Conservation (phyloP, 2,113 vertebrate genomes). For the Bos indicus region DNA sequence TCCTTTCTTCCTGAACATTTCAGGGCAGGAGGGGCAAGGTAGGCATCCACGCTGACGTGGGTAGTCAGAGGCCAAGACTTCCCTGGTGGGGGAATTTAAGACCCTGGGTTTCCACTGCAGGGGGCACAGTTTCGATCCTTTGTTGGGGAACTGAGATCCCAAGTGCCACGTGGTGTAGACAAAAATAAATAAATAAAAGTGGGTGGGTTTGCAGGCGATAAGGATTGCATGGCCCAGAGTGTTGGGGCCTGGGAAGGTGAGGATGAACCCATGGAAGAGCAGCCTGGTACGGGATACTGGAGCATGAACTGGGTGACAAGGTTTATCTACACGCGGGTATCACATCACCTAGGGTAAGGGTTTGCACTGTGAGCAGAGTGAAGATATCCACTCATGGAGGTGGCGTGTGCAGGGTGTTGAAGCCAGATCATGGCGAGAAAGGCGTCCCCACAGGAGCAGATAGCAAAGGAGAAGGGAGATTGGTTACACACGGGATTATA, state of each 20-base stretch:
- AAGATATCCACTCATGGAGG: not conserved
- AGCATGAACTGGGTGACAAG: rapidly evolving
- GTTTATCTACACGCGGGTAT: rapidly evolving
- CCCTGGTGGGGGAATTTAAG: not conserved
- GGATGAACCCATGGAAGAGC: rapidly evolving
- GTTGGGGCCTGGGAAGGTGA: too few relatives aligned
- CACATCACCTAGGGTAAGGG: not conserved
- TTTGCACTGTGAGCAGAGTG: not conserved
- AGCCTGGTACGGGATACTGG: not conserved
- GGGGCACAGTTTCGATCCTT: not conserved
- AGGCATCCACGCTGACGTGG: not conserved
- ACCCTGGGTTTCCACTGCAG: not conserved
- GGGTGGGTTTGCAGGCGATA: not conserved
- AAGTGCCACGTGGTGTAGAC: not conserved
- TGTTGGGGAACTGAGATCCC: not conserved
- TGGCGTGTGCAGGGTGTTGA: rapidly evolving
- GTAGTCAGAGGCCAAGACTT: not conserved
- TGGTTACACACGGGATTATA: not conserved
- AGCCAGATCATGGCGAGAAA: not conserved
- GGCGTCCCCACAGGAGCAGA: not conserved
- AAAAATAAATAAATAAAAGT: not conserved
- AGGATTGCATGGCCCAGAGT: too few relatives aligned
- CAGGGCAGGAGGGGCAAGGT: rapidly evolving
- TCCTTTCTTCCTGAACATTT: not conserved
- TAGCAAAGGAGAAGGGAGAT: not conserved